Evolutionary conservation across 2,888 invertebrate species (phyloP), one percentile per base, ranked within the genome.

Genomic region (Agrochola circellaris): DNA sequence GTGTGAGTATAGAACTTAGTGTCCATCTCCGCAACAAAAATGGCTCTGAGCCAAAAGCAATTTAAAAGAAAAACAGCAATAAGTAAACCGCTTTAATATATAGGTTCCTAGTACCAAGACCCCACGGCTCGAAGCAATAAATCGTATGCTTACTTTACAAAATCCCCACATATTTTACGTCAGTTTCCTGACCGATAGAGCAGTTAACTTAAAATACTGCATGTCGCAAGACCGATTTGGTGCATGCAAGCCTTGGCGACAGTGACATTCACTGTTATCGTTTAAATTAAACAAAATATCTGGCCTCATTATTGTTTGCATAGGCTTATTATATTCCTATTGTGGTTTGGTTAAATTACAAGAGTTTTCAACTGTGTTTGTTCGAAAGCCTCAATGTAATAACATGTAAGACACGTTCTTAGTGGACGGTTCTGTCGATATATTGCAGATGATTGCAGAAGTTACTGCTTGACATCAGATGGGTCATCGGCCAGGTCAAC

Each of bases 221-320:
- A 84, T 81, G 85, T 77, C 77, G 69, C 81, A 76, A 84, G 20
- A 71, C 68, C 56, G 81, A 84, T 82, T 82, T 80, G 70, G 75
- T 84, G 76, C 83, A 83, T 84, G 83, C 85, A 84, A 83, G 81
- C 84, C 81, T 83, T 84, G 82, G 72, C 76, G 85, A 72, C 82
- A 85, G 73, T 83, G 83, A 83, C 86, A 84, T 86, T 78, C 69
- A 79, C 81, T 23, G 77, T 67, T 86, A 84, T 78, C 79, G 79
- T 82, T 84, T 60, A 79, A 79, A 75, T 81, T 65, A 79, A 87
- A 87, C 75, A 81, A 78, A 84, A 74, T 87, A 84, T 84, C 68
- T 82, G 71, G 62, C 73, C 75, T 82, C 65, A 82, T 82, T 82
- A 85, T 26, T 71, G 68, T 56, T 34, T 58, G 54, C 42, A 38